These are phyloP conservation scores for Triplophysa siluroides DNA, from an alignment of 2,113 vertebrate genomes.

Conservation along the genomic window DNA sequence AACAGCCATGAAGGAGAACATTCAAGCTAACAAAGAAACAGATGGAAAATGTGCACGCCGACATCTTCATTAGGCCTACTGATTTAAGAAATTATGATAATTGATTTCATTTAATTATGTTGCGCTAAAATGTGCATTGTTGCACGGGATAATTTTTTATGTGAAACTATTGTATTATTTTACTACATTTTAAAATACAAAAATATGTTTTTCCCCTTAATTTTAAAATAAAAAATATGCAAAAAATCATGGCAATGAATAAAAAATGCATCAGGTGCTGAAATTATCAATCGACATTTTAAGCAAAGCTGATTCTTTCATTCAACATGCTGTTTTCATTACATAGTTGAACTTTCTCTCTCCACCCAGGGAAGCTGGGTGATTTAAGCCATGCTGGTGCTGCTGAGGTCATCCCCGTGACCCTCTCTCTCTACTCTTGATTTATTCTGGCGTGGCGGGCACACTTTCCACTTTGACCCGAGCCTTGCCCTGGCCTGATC, in stretches of 20 bases:
- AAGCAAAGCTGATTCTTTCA: too few species aligned
- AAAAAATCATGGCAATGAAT: too few species aligned
- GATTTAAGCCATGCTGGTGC: conserved; percentile 64
- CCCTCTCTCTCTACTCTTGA: conserved; percentile 57
- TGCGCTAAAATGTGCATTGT: background rate
- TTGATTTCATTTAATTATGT: background rate
- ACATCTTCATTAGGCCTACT: background rate
- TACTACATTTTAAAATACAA: too few species aligned
- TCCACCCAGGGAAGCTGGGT: conserved; percentile 53
- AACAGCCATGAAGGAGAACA: background rate
- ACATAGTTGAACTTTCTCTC: conserved; percentile 55
- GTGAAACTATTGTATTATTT: too few species aligned
- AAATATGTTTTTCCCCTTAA: too few species aligned
- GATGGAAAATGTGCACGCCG: background rate
- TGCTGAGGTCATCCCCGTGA: conserved; percentile 56
- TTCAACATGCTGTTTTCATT: conserved; percentile 63
- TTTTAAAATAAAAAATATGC: too few species aligned
- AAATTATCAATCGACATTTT: too few species aligned
- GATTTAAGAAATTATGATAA: background rate
- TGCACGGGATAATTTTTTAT: too few species aligned
- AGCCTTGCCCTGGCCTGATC: conserved; percentile 36
- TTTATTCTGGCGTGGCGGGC: conserved; percentile 57
- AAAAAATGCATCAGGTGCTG: too few species aligned
- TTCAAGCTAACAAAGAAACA: background rate
- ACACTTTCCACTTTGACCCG: conserved; percentile 57